Evolutionary conservation across 53 echinoderm and acorn worm species (phyloP).

Genomic region (Zoroaster sp.): DNA sequence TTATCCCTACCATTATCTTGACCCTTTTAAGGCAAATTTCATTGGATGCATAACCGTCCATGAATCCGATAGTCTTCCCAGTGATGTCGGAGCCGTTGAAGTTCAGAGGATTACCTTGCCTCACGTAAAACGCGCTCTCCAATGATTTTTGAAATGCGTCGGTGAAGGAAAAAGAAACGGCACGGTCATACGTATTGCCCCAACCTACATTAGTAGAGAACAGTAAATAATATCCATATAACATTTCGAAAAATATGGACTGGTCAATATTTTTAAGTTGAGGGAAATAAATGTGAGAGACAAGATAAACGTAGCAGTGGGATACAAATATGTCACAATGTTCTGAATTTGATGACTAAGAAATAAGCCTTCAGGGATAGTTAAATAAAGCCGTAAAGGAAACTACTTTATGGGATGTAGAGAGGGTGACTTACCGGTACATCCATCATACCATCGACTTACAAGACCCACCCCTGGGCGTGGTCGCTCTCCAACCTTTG

Average conservation of each 20-base stretch:
- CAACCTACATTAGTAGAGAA: slow-evolving; percentile 70
- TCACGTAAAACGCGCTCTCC: slow-evolving; percentile 48
- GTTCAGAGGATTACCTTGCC: slow-evolving; percentile 5
- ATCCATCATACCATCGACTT: slow-evolving; percentile 79
- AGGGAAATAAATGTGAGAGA: too few relatives aligned
- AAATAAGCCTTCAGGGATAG: too few relatives aligned
- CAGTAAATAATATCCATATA: neutral
- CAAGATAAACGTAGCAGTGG: too few relatives aligned
- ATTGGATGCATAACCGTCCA: slow-evolving; percentile 46
- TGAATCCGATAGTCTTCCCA: slow-evolving; percentile 53
- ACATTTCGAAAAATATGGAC: neutral
- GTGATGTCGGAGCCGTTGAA: slow-evolving; percentile 56
- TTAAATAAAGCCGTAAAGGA: too few relatives aligned
- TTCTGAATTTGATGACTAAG: too few relatives aligned
- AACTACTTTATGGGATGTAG: too few relatives aligned
- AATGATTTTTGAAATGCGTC: slow-evolving; percentile 51
- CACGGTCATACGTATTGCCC: slow-evolving; percentile 69
- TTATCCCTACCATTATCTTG: slow-evolving; percentile 15
- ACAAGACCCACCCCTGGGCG: slow-evolving; percentile 74
- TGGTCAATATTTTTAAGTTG: too few relatives aligned
- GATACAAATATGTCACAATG: too few relatives aligned
- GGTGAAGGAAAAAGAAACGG: slow-evolving; percentile 61
- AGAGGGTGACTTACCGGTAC: slow-evolving; percentile 63
- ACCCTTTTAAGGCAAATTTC: slow-evolving; percentile 39
- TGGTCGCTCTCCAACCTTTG: slow-evolving; percentile 62